Percentiles rank a stretch among this genome's conserved stretches.
Conservation (phyloP, 2,888 invertebrate species). For the Zhengitettix transpicula region DNA sequence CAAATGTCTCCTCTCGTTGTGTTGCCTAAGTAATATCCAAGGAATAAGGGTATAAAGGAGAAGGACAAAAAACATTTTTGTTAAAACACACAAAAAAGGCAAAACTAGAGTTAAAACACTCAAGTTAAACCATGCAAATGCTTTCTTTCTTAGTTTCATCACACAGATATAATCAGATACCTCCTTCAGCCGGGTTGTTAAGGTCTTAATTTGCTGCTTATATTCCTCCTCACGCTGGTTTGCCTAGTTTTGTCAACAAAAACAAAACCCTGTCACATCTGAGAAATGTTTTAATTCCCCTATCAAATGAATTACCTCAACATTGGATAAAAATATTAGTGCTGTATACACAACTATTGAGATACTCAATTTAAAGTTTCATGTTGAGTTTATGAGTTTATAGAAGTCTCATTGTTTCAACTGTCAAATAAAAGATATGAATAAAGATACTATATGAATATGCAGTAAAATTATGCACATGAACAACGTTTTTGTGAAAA, state of each 20-base stretch:
- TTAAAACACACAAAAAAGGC: conserved; percentile 3
- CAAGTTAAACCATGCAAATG: background rate
- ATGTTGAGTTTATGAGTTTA: too few species aligned
- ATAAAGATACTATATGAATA: background rate
- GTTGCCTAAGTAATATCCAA: conserved; percentile 49
- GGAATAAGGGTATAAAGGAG: conserved; percentile 8
- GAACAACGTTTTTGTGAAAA: background rate
- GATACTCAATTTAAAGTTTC: too few species aligned
- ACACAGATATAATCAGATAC: conserved; percentile 36
- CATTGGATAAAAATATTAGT: too few species aligned
- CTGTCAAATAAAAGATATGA: too few species aligned
- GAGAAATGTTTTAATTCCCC: background rate
- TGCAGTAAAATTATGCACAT: background rate
- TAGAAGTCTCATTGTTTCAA: too few species aligned
- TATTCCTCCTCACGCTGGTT: conserved; percentile 99
- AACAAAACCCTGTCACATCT: conserved; percentile 1
- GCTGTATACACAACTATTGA: too few species aligned
- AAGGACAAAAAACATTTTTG: conserved; percentile 7
- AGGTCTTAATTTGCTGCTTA: conserved; percentile 99
- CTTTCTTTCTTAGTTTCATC: background rate
- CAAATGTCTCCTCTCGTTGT: conserved; percentile 87
- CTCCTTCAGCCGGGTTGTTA: conserved; percentile 98
- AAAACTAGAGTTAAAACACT: conserved; percentile 1
- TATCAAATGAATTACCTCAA: background rate
- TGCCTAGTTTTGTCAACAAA: conserved; percentile 43